phyloP scores from a whole-genome alignment of 2,797 vertebrate genomes.

The Coregonus ussuriensis region DNA sequence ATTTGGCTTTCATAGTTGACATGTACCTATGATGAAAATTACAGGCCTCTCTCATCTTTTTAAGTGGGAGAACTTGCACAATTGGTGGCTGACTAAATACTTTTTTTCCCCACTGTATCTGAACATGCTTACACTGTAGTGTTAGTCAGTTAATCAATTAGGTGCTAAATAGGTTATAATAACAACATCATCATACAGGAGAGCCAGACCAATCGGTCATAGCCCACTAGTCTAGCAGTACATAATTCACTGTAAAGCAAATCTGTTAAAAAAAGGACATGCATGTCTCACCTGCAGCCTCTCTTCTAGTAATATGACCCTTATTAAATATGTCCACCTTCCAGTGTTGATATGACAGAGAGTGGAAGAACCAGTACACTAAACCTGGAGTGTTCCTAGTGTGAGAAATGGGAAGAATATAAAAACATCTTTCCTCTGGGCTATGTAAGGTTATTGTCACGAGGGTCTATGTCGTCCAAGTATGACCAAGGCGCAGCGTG shows the following conservation, averaged over 20 bases:
- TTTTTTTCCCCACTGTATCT: no score
- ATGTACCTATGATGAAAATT: no score
- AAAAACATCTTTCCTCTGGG: not conserved
- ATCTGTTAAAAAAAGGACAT: not conserved
- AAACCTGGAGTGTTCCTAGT: not conserved
- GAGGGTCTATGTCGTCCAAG: no score
- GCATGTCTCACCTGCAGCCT: not conserved
- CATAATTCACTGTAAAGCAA: not conserved
- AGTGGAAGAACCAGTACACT: not conserved
- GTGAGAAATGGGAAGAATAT: not conserved
- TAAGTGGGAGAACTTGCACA: no score
- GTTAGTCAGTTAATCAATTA: not conserved
- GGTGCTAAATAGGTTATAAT: not conserved
- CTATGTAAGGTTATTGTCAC: no score
- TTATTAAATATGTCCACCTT: conserved; percentile 1
- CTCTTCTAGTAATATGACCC: conserved; percentile 1
- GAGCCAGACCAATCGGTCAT: not conserved
- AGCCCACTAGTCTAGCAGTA: not conserved
- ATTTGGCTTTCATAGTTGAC: no score
- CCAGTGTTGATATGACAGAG: not conserved
- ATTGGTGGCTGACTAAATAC: no score
- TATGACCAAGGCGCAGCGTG: no score
- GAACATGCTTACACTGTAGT: not conserved
- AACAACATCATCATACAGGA: not conserved
- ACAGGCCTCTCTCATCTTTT: no score